phyloP scores from a whole-genome alignment of 2,888 invertebrate genomes.

The Epinotia brunnichana region DNA sequence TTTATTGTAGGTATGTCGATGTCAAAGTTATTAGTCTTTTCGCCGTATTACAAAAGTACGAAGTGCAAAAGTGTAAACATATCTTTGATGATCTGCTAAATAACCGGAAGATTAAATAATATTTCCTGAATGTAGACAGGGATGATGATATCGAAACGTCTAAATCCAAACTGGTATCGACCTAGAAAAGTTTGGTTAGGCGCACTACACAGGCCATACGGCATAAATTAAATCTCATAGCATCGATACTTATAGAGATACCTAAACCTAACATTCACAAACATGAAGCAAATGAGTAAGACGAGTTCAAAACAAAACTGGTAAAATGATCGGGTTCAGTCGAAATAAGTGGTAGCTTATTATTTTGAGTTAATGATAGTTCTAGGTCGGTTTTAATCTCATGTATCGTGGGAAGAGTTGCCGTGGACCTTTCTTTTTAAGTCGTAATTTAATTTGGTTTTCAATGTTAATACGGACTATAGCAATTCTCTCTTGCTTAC shows the following conservation, averaged over 20 bases:
- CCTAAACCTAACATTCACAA: conserved; percentile 25
- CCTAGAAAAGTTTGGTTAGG: too few relatives aligned
- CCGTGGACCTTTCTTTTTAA: conserved; percentile 45
- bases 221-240: neutral
- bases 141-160: too few relatives aligned
- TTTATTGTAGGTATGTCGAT: too few relatives aligned
- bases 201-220: neutral
- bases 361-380: conserved; percentile 76
- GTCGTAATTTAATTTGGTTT: conserved; percentile 37
- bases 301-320: conserved; percentile 56
- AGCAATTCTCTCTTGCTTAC: too few relatives aligned
- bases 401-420: conserved; percentile 69
- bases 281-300: conserved; percentile 50
- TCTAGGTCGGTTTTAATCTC: conserved; percentile 70
- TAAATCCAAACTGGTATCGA: too few relatives aligned
- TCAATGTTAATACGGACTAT: neutral
- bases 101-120: too few relatives aligned
- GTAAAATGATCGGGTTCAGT: conserved; percentile 71
- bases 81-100: too few relatives aligned
- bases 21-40: too few relatives aligned
- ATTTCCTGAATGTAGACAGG: too few relatives aligned
- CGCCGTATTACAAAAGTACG: too few relatives aligned
- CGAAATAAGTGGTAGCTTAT: conserved; percentile 68
- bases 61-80: too few relatives aligned
- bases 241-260: neutral